Base-by-base conservation (phyloP, 2,888 invertebrate genomes). In the Nysson spinosus region DNA sequence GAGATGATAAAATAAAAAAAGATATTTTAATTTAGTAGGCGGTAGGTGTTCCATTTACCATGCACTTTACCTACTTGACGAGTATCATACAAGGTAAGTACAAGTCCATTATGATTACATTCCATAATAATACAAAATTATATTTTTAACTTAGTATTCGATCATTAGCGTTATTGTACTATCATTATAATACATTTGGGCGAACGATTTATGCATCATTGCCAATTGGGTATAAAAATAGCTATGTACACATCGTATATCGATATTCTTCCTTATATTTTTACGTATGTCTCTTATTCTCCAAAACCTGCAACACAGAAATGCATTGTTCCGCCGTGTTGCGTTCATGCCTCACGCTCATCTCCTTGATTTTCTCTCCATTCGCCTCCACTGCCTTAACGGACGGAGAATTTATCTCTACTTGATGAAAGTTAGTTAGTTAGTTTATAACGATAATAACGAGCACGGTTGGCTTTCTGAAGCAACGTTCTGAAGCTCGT, bases 1-100 rank as follows among this genome's bases (percentile, higher is more conserved):
- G 75, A 80, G 66, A 74, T 78, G 81, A 80, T 77, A 75, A 75
- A 75, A 79, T n/a, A 67, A 46, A 55, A 54, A 69, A 55, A 66
- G 51, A 69, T 79, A 80, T 78, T 80, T 79, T 79, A 79, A 77
- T 80, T 80, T 79, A 75, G 76, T 69, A 75, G 57, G 71, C 51
- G 49, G 51, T 26, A 35, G 26, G 56, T 54, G 43, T 67, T 69
- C 69, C 47, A 57, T 69, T 72, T 46, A 19, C 22, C 1, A 46
- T 44, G 32, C 28, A 40, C 17, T 14, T n/a, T n/a, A 20, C 56
- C 34, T 49, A 20, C 32, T 51, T 40, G 30, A 14, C 17, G 20
- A 43, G 24, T 32, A 64, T 46, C 11, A 20, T 26, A 37, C 52
- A 71, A n/a, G 51, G 42, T 54, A 71, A 62, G 42, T 37, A 46